Base-by-base conservation (phyloP, 64 coral and sea anemone genomes). In the Montipora capricornis region DNA sequence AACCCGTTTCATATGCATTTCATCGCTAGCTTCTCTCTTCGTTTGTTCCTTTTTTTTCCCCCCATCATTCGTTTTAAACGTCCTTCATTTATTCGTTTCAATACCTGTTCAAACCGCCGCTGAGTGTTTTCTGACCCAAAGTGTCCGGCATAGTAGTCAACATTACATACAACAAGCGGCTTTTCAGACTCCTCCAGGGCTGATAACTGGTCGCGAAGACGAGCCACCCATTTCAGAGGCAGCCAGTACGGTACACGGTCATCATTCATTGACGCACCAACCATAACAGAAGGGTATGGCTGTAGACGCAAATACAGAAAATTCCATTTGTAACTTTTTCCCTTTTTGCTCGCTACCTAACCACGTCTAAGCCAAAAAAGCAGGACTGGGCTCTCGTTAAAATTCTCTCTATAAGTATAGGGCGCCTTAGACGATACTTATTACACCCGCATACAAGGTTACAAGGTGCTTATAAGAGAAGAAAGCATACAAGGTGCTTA, bases 161-260 rank as follows among this genome's bases (percentile, higher is more conserved):
- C 87, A 44, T 24, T 37, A 6, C 92, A 93, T 16, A 93, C 46
- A 46, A 93, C 13, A 4, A 87, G 46, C 1, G 44, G 74, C 47
- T 74, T 85, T 13, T 68, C 80, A 2, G 14, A 10, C 68, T 82
- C 8, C 47, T 79, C 44, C 19, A 69, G 19, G 14, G 5, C 8
- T 17, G 81, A 61, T 7, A 84, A 64, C 47, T 92, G 80, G 20
- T 85, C 73, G 51, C 98, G 82, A 9, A 99, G 89, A 68, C 94
- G 96, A 8, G 94, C 92, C 3, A 96, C 92, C 84, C 89, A 99
- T 44, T 99, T 99, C 12, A 99, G 76, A 1, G 98, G 94, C 75
- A 94, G 44, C 98, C 98, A 99, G 87, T 94, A 99, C 4, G 98
- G 98, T 37, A 99, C 98, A 29, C 95, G 88, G 7, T 91, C 77